Evolutionary conservation across 2,888 invertebrate species (phyloP), one percentile per base, ranked within the genome.

Genomic region (Ferdinandea cuprea): DNA sequence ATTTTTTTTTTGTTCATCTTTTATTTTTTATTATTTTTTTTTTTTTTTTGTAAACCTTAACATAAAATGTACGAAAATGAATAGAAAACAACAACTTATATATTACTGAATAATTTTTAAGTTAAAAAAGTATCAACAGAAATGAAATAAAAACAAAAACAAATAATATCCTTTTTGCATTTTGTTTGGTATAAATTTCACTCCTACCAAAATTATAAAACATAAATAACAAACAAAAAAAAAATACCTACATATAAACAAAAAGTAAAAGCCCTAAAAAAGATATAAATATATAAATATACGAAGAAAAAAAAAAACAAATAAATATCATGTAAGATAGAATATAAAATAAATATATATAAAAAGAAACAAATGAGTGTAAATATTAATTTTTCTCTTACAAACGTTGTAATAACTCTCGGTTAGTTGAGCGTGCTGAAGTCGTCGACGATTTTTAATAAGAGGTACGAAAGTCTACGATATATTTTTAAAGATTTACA

Each of bases 311-410:
- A n/a, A 54, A 17, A 54, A 35, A 74, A 56, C 37, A 66, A 71
- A 48, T 42, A 72, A 76, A 76, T 81, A 81, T 71, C 76, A 81
- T 76, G 74, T 81, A 76, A 76, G 71, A 76, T 71, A 76, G 50
- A 37, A 48, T 37, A 71, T 71, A 76, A 61, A 73, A 73, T 80
- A 80, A 61, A 73, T 74, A 80, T 65, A 72, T 59, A 72, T 59
- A 61, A 50, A 66, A 66, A 69, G 58, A 21, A 8, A 44, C 4
- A 11, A 19, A 9, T 17, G n/a, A 9, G 4, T 35, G 6, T 9
- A 50, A 21, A n/a, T 7, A 13, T 28, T 28, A 13, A 13, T 30
- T 52, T 9, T 8, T 19, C 15, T n/a, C 3, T 25, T 6, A 2
- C 13, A 7, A 8, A n/a, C 13, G 25, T 28, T 2, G 13, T 2